phyloP scores from a whole-genome alignment of 2,113 vertebrate species.

The Azemiops feae region DNA sequence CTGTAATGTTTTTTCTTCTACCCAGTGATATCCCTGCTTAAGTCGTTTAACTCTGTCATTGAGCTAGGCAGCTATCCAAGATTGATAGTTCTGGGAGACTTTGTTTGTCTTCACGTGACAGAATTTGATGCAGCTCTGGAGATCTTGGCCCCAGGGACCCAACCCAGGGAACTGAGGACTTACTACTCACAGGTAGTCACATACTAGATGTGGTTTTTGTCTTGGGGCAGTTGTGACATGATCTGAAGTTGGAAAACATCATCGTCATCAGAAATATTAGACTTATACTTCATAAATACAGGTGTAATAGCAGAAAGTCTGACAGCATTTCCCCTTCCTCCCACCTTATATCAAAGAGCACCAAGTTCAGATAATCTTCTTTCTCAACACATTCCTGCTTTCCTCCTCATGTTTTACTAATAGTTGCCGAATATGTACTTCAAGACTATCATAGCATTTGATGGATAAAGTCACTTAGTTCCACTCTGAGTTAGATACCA shows the following conservation, averaged over 20 bases:
- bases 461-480: background rate
- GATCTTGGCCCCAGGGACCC: background rate
- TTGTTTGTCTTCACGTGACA: background rate
- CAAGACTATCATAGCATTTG: background rate
- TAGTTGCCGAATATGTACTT: background rate
- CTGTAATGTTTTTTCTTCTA: background rate
- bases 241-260: background rate
- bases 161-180: background rate
- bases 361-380: background rate
- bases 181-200: background rate
- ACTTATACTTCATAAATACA: background rate
- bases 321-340: background rate
- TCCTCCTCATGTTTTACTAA: background rate
- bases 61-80: background rate
- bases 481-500: background rate
- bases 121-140: background rate
- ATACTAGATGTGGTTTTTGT: background rate
- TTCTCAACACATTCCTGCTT: background rate
- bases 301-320: background rate
- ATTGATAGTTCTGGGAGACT: background rate
- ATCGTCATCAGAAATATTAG: background rate
- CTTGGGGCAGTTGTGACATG: background rate
- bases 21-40: background rate
- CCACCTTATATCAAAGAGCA: background rate
- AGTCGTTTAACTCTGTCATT: background rate